Conservation (phyloP, 2,113 vertebrate species). For the Halcyon malimbica region DNA sequence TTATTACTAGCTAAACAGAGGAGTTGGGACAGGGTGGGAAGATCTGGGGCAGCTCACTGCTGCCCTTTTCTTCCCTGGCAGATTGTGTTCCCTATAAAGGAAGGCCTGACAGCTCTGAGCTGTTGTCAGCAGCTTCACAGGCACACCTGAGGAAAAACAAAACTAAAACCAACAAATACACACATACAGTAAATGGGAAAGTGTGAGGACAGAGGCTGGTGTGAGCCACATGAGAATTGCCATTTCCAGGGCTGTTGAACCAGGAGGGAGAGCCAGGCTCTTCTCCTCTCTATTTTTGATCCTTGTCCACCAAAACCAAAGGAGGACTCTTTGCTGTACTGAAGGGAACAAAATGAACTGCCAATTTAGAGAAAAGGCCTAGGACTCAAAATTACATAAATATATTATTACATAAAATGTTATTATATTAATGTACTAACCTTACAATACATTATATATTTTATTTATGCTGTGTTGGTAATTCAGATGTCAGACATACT, state of each 20-base stretch:
- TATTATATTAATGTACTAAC: not conserved
- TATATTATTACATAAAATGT: no score
- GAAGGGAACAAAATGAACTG: not conserved
- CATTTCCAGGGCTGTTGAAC: not conserved
- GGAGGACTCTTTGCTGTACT: not conserved
- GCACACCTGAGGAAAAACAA: not conserved
- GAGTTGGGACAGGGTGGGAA: not conserved
- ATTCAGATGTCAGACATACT: not conserved
- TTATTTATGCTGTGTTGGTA: not conserved
- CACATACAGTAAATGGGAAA: not conserved
- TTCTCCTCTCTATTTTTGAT: fast-evolving
- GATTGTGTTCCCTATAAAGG: not conserved
- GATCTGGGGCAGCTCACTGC: not conserved
- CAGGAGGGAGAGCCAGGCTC: not conserved
- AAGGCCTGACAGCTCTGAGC: not conserved
- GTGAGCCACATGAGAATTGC: not conserved
- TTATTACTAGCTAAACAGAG: not conserved
- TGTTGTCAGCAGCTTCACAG: not conserved
- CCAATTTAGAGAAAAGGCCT: not conserved
- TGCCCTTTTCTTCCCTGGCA: not conserved
- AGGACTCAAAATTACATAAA: not conserved
- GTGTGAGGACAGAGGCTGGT: not conserved
- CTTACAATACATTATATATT: not conserved
- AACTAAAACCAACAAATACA: not conserved
- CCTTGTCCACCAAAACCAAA: not conserved